Evolutionary conservation across 2,888 invertebrate genomes (phyloP), one percentile per base, ranked within the genome.

Genomic region (Cephus sareptanus): DNA sequence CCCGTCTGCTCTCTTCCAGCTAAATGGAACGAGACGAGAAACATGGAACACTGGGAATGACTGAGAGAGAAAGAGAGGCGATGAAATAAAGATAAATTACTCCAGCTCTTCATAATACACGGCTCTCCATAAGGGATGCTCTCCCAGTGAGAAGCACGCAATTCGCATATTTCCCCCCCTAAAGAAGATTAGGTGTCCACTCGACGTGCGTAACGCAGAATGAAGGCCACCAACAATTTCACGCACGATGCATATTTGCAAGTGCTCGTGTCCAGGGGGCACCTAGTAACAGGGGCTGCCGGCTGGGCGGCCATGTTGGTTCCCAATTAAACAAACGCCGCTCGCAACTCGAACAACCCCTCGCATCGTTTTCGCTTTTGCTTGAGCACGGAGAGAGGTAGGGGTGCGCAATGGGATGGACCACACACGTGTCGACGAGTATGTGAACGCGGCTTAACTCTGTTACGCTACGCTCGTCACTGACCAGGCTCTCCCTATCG

Each of bases 291-390:
- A 40, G 40, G 40, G 40, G 40, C 40, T 40, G 40, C 40, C 1
- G 15, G 13, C 33, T 31, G 71, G 82, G 82, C 86, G 84, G 86
- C 87, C 87, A 87, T 88, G 83, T 85, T 86, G 85, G 87, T 87
- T 87, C 86, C 86, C 89, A 89, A 90, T 89, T 89, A 89, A 90
- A 89, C 89, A 89, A 90, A 89, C 87, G 89, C 87, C 85, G 83
- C 78, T 85, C 83, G 83, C 83, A 85, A 84, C 82, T 83, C 83
- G 82, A 87, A 84, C 85, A 83, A 85, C 86, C 87, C 84, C 87
- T 85, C 82, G 83, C 81, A 78, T 78, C 81, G 80, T 79, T 80
- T 82, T 81, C 79, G 82, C 80, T 83, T 79, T 79, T 79, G 79
- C 78, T 74, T 80, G 78, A 78, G 75, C 77, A 79, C 76, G 75